Evolutionary conservation across 1,140 invertebrate genomes (phyloP).

Genomic region (Trachelipus rathkii): DNA sequence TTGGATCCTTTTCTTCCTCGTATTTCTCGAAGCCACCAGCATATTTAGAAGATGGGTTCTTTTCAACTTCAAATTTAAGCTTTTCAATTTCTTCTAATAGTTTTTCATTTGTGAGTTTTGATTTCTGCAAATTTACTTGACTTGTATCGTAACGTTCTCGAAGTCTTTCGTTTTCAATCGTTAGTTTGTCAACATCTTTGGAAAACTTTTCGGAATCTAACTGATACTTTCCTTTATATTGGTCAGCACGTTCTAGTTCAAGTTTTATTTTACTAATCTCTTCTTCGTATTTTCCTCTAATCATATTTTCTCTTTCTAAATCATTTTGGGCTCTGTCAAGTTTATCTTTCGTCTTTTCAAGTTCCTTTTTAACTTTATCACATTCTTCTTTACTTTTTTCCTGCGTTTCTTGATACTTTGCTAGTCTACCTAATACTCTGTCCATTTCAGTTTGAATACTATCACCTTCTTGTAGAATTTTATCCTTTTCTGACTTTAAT

Average conservation of each 20-base stretch:
- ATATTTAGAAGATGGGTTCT: conserved; percentile 43
- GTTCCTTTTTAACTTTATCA: conserved; percentile 72
- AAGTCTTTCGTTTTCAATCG: conserved; percentile 65
- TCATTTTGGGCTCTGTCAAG: conserved; percentile 74
- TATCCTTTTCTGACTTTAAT: conserved; percentile 69
- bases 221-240: conserved; percentile 77
- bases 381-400: conserved; percentile 71
- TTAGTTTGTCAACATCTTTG: conserved; percentile 52
- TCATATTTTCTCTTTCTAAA: conserved; percentile 66
- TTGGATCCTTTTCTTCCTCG: conserved; percentile 62
- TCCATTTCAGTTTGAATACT: conserved; percentile 64
- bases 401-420: conserved; percentile 71
- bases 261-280: conserved; percentile 63
- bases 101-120: conserved; percentile 54
- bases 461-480: conserved; percentile 64
- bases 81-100: conserved; percentile 56
- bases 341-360: conserved; percentile 74
- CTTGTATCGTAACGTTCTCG: conserved; percentile 68
- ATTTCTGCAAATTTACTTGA: conserved; percentile 68
- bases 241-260: conserved; percentile 69
- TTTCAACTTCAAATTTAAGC: conserved; percentile 52
- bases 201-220: conserved; percentile 72
- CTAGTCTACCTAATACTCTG: conserved; percentile 66
- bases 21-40: conserved; percentile 39
- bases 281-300: conserved; percentile 56